Percentiles rank a stretch among this genome's conserved stretches.
phyloP scores from a whole-genome alignment of 1,140 invertebrate species.

The Drosophila bocqueti region DNA sequence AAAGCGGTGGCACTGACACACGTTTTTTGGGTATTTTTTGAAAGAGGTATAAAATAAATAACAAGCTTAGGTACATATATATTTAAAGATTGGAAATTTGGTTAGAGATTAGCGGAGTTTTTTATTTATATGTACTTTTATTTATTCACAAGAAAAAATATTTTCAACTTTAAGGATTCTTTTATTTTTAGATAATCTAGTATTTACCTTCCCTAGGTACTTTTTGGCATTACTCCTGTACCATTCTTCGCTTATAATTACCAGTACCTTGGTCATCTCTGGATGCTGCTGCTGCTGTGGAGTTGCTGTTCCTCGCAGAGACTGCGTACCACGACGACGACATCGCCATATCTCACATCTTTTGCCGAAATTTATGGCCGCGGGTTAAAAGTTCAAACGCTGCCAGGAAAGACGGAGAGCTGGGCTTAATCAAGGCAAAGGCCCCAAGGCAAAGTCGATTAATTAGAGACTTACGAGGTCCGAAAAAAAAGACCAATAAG shows the following conservation, averaged over 20 bases:
- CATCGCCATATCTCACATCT: conserved; percentile 69
- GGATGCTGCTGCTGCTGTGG: conserved; percentile 11
- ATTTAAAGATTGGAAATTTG: background rate
- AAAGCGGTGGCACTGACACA: background rate
- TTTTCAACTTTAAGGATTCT: too few species aligned
- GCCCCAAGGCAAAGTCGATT: conserved; percentile 56
- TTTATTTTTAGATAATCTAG: background rate
- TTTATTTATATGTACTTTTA: background rate
- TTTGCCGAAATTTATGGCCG: conserved; percentile 74
- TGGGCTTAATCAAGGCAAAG: conserved; percentile 74
- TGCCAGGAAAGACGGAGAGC: conserved; percentile 17
- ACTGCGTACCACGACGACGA: conserved; percentile 43
- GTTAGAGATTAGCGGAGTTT: too few species aligned
- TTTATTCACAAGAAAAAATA: background rate
- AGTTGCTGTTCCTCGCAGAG: background rate
- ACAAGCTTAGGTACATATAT: background rate
- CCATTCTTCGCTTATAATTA: background rate
- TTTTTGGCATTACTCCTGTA: background rate
- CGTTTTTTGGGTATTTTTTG: background rate
- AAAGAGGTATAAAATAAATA: background rate
- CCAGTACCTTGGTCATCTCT: conserved; percentile 4
- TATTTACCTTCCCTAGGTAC: background rate
- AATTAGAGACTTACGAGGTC: conserved; percentile 70
- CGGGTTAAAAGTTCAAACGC: conserved; percentile 71
- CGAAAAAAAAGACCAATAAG: conserved; percentile 23